Percentiles rank a stretch among this genome's conserved stretches.
phyloP scores from a whole-genome alignment of 92 coral and sea anemone genomes.

The Umimayanthus kanabou region DNA sequence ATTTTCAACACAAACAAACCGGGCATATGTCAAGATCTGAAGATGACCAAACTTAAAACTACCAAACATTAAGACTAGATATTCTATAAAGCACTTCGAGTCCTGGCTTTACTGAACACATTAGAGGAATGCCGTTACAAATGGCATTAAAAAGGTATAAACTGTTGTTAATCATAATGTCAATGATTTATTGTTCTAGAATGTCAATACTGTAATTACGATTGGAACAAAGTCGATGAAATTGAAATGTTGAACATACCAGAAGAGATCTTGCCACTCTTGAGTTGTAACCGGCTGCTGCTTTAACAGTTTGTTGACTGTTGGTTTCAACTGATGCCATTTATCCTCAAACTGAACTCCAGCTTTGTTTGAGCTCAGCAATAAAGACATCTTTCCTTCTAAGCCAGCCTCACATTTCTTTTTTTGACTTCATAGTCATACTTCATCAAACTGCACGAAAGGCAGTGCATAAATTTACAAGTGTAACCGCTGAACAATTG shows the following conservation, averaged over 20 bases:
- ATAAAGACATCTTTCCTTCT: constrained; percentile 44
- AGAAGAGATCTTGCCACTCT: constrained; percentile 97
- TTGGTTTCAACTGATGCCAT: constrained; percentile 93
- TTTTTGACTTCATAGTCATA: background rate
- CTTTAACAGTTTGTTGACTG: constrained; percentile 91
- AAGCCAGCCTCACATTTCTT: constrained; percentile 9
- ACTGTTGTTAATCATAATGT: background rate
- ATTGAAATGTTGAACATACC: constrained; percentile 67
- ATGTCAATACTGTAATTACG: background rate
- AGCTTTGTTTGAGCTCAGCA: constrained; percentile 72
- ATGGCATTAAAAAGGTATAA: background rate
- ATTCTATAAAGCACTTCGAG: background rate
- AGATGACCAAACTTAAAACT: background rate
- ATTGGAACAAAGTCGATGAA: background rate
- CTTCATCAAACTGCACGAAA: constrained; percentile 8
- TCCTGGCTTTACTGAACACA: background rate
- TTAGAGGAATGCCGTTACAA: background rate
- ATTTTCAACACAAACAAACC: background rate
- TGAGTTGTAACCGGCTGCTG: constrained; percentile 89
- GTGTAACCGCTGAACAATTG: constrained; percentile 19
- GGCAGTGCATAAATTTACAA: constrained; percentile 18
- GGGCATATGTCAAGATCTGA: background rate
- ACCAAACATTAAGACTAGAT: background rate
- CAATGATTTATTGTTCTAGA: background rate
- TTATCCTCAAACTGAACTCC: constrained; percentile 90